Percentiles rank a stretch among this genome's conserved stretches.
phyloP scores from a whole-genome alignment of 1,140 invertebrate species.

The Mizuhopecten yessoensis region DNA sequence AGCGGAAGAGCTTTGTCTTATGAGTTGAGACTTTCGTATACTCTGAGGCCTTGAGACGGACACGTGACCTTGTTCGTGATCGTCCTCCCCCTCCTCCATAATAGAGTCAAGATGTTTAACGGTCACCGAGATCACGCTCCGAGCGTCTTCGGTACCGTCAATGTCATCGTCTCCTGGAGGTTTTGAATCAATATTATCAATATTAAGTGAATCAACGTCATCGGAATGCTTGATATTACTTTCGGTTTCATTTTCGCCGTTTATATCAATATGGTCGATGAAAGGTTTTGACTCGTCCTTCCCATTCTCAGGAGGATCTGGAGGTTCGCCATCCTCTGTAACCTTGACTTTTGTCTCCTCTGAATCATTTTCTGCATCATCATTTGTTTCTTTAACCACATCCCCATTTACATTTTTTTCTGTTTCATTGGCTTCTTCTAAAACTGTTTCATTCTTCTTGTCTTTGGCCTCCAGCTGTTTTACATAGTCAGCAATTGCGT shows the following conservation, averaged over 20 bases:
- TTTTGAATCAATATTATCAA: not conserved
- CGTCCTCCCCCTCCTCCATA: slow-evolving; percentile 42
- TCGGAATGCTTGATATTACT: slow-evolving; percentile 5
- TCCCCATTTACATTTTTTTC: not conserved
- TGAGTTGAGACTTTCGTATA: not conserved
- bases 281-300: not conserved
- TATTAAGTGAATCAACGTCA: slow-evolving; percentile 20
- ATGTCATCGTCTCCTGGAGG: not conserved
- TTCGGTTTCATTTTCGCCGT: not conserved
- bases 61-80: not conserved
- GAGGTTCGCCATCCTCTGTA: not conserved
- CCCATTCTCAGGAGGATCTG: not conserved
- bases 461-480: not conserved
- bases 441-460: not conserved
- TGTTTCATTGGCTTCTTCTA: not conserved
- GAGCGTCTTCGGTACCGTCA: not conserved
- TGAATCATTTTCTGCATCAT: not conserved
- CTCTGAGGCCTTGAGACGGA: not conserved
- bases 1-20: not conserved
- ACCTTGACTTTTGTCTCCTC: not conserved
- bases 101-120: slow-evolving; percentile 56
- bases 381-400: not conserved
- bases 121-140: slow-evolving; percentile 54
- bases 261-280: not conserved
- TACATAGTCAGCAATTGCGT: slow-evolving; percentile 43